phyloP scores from a whole-genome alignment of 2,888 invertebrate genomes.

The Gari tellinella region DNA sequence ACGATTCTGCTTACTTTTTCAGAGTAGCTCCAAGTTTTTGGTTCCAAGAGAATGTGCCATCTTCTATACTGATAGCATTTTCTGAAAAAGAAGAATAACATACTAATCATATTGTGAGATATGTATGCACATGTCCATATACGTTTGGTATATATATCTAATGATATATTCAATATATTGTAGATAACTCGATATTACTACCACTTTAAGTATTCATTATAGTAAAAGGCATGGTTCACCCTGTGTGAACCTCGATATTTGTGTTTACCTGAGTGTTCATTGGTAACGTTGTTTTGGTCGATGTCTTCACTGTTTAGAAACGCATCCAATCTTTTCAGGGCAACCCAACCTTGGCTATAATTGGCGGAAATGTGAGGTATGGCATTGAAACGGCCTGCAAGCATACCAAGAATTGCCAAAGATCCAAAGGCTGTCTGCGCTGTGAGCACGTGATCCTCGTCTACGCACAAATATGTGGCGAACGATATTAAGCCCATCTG shows the following conservation, averaged over 20 bases:
- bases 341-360: slow-evolving; percentile 53
- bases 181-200: too few relatives aligned
- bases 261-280: slow-evolving; percentile 18
- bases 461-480: slow-evolving; percentile 77
- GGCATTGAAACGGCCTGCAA: slow-evolving; percentile 94
- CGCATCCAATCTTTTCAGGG: slow-evolving; percentile 54
- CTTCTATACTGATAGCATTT: slow-evolving; percentile 52
- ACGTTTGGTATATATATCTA: too few relatives aligned
- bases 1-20: slow-evolving; percentile 54
- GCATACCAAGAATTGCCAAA: slow-evolving; percentile 83
- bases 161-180: too few relatives aligned
- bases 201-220: too few relatives aligned
- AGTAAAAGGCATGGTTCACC: too few relatives aligned
- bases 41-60: slow-evolving; percentile 68
- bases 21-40: slow-evolving; percentile 57
- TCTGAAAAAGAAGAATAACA: slow-evolving; percentile 25
- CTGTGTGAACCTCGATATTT: too few relatives aligned
- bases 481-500: slow-evolving; percentile 80
- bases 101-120: too few relatives aligned
- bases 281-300: slow-evolving; percentile 56
- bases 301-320: slow-evolving; percentile 65
- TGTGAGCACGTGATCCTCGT: slow-evolving; percentile 86
- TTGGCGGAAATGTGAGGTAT: slow-evolving; percentile 94
- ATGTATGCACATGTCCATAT: too few relatives aligned
- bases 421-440: slow-evolving; percentile 86